Evolutionary conservation across 2,797 vertebrate species (phyloP).

Genomic region (Eulemur albifrons): DNA sequence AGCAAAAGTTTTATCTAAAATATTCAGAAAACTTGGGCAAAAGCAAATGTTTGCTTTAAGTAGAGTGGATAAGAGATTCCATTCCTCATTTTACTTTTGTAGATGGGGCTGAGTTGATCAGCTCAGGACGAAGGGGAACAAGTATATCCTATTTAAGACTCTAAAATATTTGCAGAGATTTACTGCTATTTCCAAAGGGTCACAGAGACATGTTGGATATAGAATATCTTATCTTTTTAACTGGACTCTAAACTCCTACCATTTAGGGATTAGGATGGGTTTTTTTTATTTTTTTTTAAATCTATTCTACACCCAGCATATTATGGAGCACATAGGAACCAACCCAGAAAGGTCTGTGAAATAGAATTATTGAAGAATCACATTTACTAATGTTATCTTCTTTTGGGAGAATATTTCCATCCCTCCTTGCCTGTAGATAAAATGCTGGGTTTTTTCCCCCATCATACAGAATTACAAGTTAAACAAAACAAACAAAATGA

Average conservation of each 20-base stretch:
- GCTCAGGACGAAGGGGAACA: not conserved
- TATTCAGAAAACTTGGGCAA: not conserved
- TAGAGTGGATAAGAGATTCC: not conserved
- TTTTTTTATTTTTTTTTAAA: not conserved
- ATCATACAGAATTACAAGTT: not conserved
- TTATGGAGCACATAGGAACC: not conserved
- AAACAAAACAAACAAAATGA: not conserved
- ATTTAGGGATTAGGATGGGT: not conserved
- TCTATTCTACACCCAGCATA: not conserved
- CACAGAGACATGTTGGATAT: not conserved
- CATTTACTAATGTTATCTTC: not conserved
- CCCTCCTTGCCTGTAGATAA: not conserved
- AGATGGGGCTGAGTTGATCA: not conserved
- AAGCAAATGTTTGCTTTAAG: slow-evolving; percentile 3
- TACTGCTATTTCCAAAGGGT: slow-evolving; percentile 14
- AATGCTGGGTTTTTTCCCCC: not conserved
- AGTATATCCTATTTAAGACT: not conserved
- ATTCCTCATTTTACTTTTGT: slow-evolving; percentile 19
- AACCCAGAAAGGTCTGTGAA: not conserved
- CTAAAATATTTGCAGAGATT: slow-evolving; percentile 38
- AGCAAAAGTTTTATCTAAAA: slow-evolving; percentile 27
- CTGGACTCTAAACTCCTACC: not conserved
- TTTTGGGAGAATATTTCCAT: not conserved
- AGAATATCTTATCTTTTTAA: not conserved
- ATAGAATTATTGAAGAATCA: not conserved